Evolutionary conservation across 2,888 invertebrate genomes (phyloP).

Genomic region (Ichneumon xanthorius): DNA sequence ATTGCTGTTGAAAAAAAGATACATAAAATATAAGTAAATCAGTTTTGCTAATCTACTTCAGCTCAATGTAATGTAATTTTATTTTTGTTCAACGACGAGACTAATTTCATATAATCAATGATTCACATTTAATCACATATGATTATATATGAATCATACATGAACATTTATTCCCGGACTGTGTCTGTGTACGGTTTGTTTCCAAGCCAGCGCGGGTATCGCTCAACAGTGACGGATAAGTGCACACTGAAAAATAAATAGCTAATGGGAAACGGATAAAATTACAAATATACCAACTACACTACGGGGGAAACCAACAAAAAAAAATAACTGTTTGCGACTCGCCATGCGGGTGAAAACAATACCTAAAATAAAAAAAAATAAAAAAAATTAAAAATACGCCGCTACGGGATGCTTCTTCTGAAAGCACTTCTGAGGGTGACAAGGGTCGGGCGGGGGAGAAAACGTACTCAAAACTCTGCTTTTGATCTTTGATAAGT

Average conservation of each 20-base stretch:
- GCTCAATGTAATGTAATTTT: background rate
- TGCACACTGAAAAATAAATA: conserved; percentile 1
- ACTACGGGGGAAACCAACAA: conserved; percentile 7
- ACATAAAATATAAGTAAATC: conserved; percentile 19
- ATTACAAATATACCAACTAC: conserved; percentile 3
- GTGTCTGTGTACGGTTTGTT: conserved; percentile 9
- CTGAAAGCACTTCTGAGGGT: conserved; percentile 47
- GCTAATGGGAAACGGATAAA: conserved; percentile 15
- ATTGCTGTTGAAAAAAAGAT: background rate
- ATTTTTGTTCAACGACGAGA: background rate
- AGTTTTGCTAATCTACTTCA: background rate
- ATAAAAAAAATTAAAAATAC: background rate
- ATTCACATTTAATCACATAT: too few relatives aligned
- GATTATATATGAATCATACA: too few relatives aligned
- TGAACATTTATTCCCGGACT: background rate
- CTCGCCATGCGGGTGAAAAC: conserved; percentile 56
- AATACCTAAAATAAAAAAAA: conserved; percentile 25
- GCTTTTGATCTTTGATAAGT: conserved; percentile 61
- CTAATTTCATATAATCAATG: background rate
- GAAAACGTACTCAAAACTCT: conserved; percentile 63
- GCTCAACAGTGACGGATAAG: conserved; percentile 5
- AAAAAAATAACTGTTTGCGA: conserved; percentile 26
- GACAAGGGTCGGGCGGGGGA: conserved; percentile 1
- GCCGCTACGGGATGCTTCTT: conserved; percentile 46
- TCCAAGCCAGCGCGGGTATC: conserved; percentile 19